A percentile compares a stretch with the other conserved stretches of the same genome.
Evolutionary conservation across 2,113 vertebrate species (phyloP).

Genomic region (Pomatostomus ruficeps): DNA sequence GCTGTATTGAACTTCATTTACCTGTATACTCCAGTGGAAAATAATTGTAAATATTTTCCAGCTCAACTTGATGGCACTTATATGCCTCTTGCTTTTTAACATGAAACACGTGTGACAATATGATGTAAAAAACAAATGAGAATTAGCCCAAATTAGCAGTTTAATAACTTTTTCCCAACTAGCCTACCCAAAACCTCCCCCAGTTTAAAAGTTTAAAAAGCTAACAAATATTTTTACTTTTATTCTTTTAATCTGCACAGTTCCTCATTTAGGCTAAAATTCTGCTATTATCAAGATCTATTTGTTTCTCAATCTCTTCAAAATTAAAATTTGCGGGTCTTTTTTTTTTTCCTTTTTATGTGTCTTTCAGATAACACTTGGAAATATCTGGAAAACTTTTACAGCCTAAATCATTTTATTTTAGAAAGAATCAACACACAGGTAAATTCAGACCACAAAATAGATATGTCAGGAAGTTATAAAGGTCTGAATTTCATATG

Average conservation of each 20-base stretch:
- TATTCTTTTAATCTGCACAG: not conserved
- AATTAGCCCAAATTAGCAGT: not conserved
- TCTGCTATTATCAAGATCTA: not conserved
- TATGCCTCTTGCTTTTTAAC: not conserved
- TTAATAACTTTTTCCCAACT: not conserved
- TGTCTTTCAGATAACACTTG: not conserved
- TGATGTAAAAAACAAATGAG: not conserved
- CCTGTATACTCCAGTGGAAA: not conserved
- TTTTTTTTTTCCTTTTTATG: not conserved
- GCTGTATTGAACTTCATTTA: not conserved
- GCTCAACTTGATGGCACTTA: not conserved
- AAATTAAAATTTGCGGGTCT: not conserved
- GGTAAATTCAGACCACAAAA: not conserved
- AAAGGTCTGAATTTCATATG: not conserved
- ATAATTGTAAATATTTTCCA: not conserved
- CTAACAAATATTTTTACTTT: not conserved
- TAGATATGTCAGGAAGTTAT: not conserved
- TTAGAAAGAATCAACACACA: not conserved
- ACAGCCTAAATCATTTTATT: not conserved
- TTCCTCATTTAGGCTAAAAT: not conserved
- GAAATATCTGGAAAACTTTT: not conserved
- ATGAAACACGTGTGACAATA: not conserved
- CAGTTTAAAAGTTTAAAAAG: not conserved
- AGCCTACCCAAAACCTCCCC: not conserved
- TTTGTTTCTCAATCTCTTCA: not conserved